These are phyloP conservation scores for Spatulosminthurus flaviceps DNA, from an alignment of 2,888 invertebrate species.

Conservation along the genomic window DNA sequence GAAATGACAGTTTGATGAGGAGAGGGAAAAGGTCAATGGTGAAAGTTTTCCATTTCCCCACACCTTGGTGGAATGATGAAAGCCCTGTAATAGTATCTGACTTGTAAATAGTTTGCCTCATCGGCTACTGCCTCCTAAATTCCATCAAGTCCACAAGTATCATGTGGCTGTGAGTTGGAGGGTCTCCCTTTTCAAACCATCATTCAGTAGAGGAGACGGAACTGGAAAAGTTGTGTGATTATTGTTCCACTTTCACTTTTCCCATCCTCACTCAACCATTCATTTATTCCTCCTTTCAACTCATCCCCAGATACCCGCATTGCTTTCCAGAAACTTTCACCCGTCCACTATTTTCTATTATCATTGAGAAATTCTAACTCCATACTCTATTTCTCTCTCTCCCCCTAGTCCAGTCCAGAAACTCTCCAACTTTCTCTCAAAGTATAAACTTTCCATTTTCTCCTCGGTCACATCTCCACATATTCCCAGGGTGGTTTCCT, in stretches of 20 bases:
- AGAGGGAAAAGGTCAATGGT: slow-evolving; percentile 13
- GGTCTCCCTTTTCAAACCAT: neutral
- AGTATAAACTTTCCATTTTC: neutral
- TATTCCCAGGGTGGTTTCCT: neutral
- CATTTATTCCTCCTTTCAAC: neutral
- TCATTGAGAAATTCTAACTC: no score
- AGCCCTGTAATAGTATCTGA: no score
- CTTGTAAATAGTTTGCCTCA: neutral
- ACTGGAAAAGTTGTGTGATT: slow-evolving; percentile 9
- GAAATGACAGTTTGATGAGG: slow-evolving; percentile 3
- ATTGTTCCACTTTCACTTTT: neutral
- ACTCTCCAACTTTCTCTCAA: no score
- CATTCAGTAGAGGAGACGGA: neutral
- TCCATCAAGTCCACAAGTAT: neutral
- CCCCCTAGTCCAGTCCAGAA: no score
- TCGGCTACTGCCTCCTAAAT: no score
- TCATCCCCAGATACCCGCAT: neutral
- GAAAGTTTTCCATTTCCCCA: neutral
- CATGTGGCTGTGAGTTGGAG: no score
- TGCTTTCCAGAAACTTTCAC: neutral
- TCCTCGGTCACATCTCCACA: neutral
- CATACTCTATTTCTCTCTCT: no score
- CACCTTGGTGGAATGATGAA: no score
- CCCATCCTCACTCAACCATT: neutral
- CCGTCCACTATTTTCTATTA: no score